Conservation (phyloP, 1,140 invertebrate genomes). For the Drosophila burlai region DNA sequence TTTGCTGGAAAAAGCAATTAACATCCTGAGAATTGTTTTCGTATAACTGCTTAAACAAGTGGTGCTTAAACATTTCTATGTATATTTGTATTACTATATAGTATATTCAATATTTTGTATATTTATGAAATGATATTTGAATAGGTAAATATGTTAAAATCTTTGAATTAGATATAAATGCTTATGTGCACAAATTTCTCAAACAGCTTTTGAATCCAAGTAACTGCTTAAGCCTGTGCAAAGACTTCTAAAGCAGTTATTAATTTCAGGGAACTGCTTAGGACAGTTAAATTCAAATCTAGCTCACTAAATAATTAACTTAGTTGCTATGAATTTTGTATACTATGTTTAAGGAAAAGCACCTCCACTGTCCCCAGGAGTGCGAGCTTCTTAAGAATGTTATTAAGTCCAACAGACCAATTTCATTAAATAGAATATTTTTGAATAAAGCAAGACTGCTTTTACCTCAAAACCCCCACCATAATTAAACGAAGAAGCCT, state of each 20-base stretch:
- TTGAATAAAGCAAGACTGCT: background rate
- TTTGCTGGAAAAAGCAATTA: background rate
- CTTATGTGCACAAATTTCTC: background rate
- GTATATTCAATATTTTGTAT: background rate
- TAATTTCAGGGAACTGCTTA: background rate
- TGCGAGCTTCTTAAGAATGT: too few species aligned
- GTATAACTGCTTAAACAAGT: background rate
- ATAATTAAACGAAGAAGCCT: constrained; percentile 9
- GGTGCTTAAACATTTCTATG: background rate
- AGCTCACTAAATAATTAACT: too few species aligned
- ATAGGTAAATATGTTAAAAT: background rate
- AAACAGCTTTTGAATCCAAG: background rate
- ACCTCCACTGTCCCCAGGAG: too few species aligned
- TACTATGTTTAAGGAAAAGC: too few species aligned
- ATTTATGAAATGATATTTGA: background rate
- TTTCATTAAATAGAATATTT: background rate
- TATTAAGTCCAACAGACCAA: background rate
- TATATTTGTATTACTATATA: background rate
- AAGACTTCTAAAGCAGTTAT: background rate
- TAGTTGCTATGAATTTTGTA: too few species aligned
- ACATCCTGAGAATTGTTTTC: background rate
- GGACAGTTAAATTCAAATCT: background rate
- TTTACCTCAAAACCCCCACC: background rate
- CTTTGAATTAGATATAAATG: too few species aligned
- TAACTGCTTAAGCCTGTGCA: background rate